phyloP scores from a whole-genome alignment of 2,797 vertebrate species.

The Anniella stebbinsi region DNA sequence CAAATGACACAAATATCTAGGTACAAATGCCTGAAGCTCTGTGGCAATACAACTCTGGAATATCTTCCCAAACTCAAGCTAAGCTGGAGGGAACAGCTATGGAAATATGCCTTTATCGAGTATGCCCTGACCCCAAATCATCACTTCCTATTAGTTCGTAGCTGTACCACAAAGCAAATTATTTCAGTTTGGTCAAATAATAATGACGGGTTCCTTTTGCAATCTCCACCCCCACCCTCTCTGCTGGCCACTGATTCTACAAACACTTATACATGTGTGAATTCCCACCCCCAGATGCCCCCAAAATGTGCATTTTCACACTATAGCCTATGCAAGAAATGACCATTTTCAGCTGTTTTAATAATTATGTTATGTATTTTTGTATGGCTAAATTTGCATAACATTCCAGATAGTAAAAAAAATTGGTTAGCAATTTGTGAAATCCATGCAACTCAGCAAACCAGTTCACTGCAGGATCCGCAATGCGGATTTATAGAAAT shows the following conservation, averaged over 20 bases:
- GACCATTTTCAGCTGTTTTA: too few relatives aligned
- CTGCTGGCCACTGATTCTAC: neutral
- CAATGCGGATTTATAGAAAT: too few relatives aligned
- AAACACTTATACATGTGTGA: neutral
- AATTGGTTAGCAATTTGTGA: too few relatives aligned
- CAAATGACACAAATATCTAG: neutral
- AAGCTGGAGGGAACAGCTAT: neutral
- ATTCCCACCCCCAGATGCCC: too few relatives aligned
- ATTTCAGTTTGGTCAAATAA: slow-evolving; percentile 21
- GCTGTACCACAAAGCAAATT: neutral
- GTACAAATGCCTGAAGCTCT: neutral
- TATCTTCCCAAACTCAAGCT: neutral
- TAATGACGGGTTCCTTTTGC: neutral
- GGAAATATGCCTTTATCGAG: neutral
- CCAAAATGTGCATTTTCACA: too few relatives aligned
- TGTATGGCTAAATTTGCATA: too few relatives aligned
- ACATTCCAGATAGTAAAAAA: too few relatives aligned
- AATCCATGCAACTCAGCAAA: too few relatives aligned
- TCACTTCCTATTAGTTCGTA: neutral
- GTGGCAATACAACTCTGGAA: neutral
- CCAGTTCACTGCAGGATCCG: too few relatives aligned
- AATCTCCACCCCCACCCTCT: neutral
- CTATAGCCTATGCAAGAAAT: too few relatives aligned
- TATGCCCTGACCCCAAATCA: neutral
- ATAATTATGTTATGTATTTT: too few relatives aligned